Evolutionary conservation across 2,113 vertebrate genomes (phyloP).

Genomic region (Peromyscus leucopus): DNA sequence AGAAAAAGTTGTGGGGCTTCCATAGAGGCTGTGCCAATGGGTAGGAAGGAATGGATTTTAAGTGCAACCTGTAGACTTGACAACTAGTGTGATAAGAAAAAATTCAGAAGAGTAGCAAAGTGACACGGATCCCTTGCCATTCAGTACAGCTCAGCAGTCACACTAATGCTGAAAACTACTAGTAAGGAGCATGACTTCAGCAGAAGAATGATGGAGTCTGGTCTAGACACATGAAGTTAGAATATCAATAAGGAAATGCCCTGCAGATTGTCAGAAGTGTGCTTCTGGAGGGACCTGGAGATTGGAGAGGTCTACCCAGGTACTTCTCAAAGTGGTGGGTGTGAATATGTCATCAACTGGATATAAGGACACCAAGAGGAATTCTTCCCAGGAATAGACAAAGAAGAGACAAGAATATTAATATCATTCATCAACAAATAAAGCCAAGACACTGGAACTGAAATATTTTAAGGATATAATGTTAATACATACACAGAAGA

Average conservation of each 20-base stretch:
- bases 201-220: not conserved
- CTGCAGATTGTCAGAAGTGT: not conserved
- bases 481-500: not conserved
- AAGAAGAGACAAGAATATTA: not conserved
- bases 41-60: not conserved
- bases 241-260: not conserved
- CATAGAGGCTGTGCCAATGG: not conserved
- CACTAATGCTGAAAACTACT: not conserved
- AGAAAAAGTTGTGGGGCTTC: not conserved
- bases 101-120: not conserved
- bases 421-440: not conserved
- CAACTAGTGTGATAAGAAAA: not conserved
- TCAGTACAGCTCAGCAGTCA: not conserved
- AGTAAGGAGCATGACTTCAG: not conserved
- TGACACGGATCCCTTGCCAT: not conserved
- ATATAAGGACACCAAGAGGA: not conserved
- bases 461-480: not conserved
- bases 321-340: not conserved
- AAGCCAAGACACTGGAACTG: not conserved
- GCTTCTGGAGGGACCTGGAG: not conserved
- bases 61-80: not conserved
- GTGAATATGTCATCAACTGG: not conserved
- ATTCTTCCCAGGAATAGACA: not conserved
- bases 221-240: not conserved
- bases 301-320: not conserved